These are phyloP conservation scores for Melanotaenia trifasciata DNA, from an alignment of 2,797 vertebrate species.

Conservation along the genomic window DNA sequence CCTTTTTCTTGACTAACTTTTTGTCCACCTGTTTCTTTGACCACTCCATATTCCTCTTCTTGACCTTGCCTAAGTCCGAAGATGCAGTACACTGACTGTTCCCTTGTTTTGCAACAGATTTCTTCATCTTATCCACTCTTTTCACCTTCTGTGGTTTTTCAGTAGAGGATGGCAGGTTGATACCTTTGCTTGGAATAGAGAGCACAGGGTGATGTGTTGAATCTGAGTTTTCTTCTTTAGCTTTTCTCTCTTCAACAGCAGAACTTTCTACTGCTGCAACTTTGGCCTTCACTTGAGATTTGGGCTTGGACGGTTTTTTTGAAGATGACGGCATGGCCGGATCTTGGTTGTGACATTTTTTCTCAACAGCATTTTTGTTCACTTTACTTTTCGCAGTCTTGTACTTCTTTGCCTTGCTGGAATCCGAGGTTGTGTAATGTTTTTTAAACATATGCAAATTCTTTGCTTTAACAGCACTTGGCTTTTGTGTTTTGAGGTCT, in stretches of 20 bases:
- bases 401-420: conserved; percentile 29
- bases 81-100: neutral
- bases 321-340: neutral
- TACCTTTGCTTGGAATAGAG: neutral
- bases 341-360: conserved; percentile 1
- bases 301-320: neutral
- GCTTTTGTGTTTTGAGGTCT: conserved; percentile 5
- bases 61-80: neutral
- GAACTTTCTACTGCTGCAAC: neutral
- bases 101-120: neutral
- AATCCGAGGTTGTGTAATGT: neutral
- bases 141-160: neutral
- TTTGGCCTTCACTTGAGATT: conserved; percentile 1
- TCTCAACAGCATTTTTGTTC: conserved; percentile 7
- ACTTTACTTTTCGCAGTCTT: conserved; percentile 4
- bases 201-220: neutral
- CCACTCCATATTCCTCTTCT: neutral
- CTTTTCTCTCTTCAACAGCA: conserved; percentile 11
- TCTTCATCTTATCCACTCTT: conserved; percentile 12
- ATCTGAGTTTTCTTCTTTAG: conserved; percentile 16
- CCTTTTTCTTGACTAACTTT: neutral
- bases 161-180: neutral
- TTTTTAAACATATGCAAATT: conserved; percentile 2
- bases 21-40: conserved; percentile 10
- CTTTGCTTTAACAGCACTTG: conserved; percentile 9